Evolutionary conservation across 2,113 vertebrate species (phyloP).

Genomic region (Erythrocebus patas): DNA sequence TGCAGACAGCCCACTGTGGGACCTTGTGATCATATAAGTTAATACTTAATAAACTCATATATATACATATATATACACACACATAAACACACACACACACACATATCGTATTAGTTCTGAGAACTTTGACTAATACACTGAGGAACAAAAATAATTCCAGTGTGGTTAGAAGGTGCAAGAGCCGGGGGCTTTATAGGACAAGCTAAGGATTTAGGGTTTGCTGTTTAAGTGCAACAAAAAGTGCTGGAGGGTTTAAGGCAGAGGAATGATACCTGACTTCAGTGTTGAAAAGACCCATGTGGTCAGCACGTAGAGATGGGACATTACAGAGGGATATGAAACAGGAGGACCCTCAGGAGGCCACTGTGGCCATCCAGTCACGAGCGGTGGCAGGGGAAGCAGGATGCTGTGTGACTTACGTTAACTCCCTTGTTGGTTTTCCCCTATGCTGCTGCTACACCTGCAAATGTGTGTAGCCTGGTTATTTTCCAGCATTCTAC

Average conservation of each 20-base stretch:
- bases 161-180: background rate
- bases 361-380: too few relatives aligned
- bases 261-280: background rate
- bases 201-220: background rate
- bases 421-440: background rate
- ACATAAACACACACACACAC: too few relatives aligned
- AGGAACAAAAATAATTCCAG: background rate
- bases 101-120: too few relatives aligned
- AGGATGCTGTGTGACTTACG: background rate
- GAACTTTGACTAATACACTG: too few relatives aligned
- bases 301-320: background rate
- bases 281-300: background rate
- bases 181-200: background rate
- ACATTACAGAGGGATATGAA: background rate
- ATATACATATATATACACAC: too few relatives aligned
- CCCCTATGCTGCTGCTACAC: background rate
- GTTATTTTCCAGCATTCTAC: background rate
- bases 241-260: background rate
- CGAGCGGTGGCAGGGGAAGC: rapidly evolving
- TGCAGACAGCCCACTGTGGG: too few relatives aligned
- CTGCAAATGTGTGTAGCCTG: too few relatives aligned
- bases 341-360: background rate
- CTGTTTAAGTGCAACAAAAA: background rate
- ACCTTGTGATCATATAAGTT: too few relatives aligned
- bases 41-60: too few relatives aligned